Conservation (phyloP, 2,888 invertebrate genomes). For the Brenthis daphne region DNA sequence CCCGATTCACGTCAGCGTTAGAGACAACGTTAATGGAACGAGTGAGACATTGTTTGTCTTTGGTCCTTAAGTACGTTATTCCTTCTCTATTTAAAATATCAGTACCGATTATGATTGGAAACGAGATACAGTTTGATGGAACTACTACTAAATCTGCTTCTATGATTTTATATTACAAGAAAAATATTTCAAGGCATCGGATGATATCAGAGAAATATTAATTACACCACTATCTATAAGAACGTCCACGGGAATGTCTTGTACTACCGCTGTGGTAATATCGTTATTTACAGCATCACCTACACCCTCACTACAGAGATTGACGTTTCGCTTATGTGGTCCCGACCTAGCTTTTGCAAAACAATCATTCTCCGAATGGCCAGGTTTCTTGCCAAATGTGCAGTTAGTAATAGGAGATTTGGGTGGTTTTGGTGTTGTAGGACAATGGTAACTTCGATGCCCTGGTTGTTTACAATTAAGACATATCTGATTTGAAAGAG, state of each 20-base stretch:
- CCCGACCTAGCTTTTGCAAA: constrained; percentile 34
- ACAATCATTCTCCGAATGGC: constrained; percentile 40
- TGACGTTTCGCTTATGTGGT: constrained; percentile 37
- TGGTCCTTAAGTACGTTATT: too few relatives aligned
- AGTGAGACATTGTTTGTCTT: too few relatives aligned
- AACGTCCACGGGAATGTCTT: constrained; percentile 41
- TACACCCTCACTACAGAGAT: constrained; percentile 31
- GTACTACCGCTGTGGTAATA: constrained; percentile 37
- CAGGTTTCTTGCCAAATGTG: constrained; percentile 41
- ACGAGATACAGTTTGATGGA: constrained; percentile 29
- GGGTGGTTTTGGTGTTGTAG: background rate
- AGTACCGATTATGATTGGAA: too few relatives aligned
- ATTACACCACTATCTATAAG: constrained; percentile 41
- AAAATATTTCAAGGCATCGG: background rate
- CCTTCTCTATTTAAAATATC: too few relatives aligned
- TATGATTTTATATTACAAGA: constrained; percentile 12
- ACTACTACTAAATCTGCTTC: constrained; percentile 43
- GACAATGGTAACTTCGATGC: constrained; percentile 18
- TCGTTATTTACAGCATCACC: constrained; percentile 22
- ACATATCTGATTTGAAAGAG: constrained; percentile 14
- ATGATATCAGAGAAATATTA: background rate
- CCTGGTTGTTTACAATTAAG: constrained; percentile 17
- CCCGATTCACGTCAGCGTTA: too few relatives aligned
- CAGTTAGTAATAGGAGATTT: constrained; percentile 1
- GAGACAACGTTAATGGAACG: too few relatives aligned